Conservation (phyloP, 2,888 invertebrate genomes). For the Drosophila nr. perissopoda region DNA sequence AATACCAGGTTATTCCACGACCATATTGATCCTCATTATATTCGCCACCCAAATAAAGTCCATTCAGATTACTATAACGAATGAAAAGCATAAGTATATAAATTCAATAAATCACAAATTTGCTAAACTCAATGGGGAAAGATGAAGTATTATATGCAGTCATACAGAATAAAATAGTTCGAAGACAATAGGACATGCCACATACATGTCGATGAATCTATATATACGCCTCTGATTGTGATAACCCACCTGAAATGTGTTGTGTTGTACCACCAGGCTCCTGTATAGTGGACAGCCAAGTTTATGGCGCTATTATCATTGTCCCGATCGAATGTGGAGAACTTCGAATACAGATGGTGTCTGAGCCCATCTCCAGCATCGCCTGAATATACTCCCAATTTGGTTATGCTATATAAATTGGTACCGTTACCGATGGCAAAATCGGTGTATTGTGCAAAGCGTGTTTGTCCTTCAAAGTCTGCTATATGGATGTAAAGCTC, state of each 20-base stretch:
- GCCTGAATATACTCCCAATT: conserved; percentile 88
- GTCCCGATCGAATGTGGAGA: conserved; percentile 88
- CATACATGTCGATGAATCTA: background rate
- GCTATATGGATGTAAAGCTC: conserved; percentile 88
- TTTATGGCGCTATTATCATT: conserved; percentile 89
- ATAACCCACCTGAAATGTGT: background rate
- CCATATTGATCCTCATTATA: conserved; percentile 85
- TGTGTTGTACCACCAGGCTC: conserved; percentile 90
- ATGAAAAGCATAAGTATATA: background rate
- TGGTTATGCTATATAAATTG: conserved; percentile 88
- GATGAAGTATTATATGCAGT: background rate
- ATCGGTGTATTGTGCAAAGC: conserved; percentile 87
- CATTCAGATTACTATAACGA: conserved; percentile 87
- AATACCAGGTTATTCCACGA: conserved; percentile 81
- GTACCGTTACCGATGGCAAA: conserved; percentile 88
- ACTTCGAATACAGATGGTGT: conserved; percentile 88
- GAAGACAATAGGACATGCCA: conserved; percentile 84
- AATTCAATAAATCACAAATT: background rate
- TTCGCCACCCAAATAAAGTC: conserved; percentile 86
- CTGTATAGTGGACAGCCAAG: conserved; percentile 88
- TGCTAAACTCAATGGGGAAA: background rate
- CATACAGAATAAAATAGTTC: background rate
- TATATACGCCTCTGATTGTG: background rate
- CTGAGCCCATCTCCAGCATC: conserved; percentile 88
- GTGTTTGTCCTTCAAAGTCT: conserved; percentile 86